Percentiles rank a stretch among this genome's conserved stretches.
Conservation (phyloP, 2,888 invertebrate species). For the Pristionchus maxplancki region DNA sequence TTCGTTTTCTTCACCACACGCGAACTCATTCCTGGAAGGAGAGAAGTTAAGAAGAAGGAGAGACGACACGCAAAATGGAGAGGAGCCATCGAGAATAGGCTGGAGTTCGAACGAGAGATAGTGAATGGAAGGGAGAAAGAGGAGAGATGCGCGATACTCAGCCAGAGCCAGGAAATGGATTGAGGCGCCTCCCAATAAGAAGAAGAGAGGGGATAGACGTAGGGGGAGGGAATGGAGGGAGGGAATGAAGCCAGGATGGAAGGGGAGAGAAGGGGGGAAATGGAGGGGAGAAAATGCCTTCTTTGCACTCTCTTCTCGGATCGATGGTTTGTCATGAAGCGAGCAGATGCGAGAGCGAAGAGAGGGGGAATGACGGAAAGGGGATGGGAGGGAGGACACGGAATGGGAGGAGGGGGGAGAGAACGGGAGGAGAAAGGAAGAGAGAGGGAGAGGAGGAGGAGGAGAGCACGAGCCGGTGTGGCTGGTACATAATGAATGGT, state of each 20-base stretch:
- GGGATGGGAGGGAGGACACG: not conserved
- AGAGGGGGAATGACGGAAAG: conserved; percentile 20
- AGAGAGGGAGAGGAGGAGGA: not conserved
- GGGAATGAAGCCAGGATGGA: not conserved
- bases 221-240: not conserved
- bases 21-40: not conserved
- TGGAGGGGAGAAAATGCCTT: not conserved
- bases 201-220: not conserved
- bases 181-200: conserved; percentile 6
- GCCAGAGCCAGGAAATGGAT: not conserved
- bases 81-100: not conserved
- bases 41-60: not conserved
- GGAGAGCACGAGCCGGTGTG: not conserved
- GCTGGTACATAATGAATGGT: not conserved
- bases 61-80: not conserved
- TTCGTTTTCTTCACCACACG: not conserved
- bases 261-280: not conserved
- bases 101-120: not conserved
- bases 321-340: not conserved
- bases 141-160: not conserved
- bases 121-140: not conserved
- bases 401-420: not conserved
- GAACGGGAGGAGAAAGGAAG: not conserved
- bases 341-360: not conserved
- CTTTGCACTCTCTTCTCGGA: not conserved